phyloP scores from a whole-genome alignment of 2,797 vertebrate species.

The Acomys russatus region DNA sequence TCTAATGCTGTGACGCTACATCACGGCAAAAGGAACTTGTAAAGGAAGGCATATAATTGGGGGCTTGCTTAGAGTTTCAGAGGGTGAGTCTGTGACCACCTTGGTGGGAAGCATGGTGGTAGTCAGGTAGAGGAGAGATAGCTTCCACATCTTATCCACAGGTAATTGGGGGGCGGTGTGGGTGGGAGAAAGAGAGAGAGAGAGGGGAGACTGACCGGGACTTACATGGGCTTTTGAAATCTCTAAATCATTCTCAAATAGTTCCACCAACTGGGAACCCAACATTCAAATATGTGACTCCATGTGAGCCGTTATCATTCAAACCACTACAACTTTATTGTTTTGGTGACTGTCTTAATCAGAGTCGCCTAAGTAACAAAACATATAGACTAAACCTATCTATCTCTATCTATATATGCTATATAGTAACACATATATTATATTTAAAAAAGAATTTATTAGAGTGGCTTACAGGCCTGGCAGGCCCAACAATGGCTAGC shows the following conservation, averaged over 20 bases:
- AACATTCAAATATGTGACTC: background rate
- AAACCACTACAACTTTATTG: background rate
- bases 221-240: background rate
- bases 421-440: background rate
- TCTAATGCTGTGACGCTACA: background rate
- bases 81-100: background rate
- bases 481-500: background rate
- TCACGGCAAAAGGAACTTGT: background rate
- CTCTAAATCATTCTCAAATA: background rate
- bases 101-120: background rate
- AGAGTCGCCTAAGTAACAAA: background rate
- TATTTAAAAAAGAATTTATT: background rate
- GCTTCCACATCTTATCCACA: background rate
- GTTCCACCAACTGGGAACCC: background rate
- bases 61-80: background rate
- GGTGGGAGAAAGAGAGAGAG: background rate
- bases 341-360: background rate
- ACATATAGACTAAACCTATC: background rate
- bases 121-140: background rate
- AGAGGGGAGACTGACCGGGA: no score
- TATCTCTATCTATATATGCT: no score
- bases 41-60: background rate
- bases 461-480: background rate
- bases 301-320: background rate
- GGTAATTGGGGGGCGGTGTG: background rate